Evolutionary conservation across 2,888 invertebrate species (phyloP).

Genomic region (Griposia aprilina): DNA sequence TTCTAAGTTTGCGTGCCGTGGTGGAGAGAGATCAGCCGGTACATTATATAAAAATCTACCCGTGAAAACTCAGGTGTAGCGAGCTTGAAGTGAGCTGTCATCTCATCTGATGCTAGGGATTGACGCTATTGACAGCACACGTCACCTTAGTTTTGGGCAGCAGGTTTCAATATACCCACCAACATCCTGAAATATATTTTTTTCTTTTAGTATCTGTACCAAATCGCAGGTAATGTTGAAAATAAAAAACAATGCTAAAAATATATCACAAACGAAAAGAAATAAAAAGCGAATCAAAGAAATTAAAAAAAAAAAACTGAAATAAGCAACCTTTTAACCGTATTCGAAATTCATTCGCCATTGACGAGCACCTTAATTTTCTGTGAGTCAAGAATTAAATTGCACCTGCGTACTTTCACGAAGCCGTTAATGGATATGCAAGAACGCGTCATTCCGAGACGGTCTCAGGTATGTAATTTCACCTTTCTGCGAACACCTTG

Average conservation of each 20-base stretch:
- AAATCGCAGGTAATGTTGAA: too few relatives aligned
- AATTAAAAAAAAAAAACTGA: too few relatives aligned
- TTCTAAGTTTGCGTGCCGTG: too few relatives aligned
- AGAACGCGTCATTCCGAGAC: slow-evolving; percentile 29
- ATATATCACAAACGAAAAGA: too few relatives aligned
- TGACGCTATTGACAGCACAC: not conserved
- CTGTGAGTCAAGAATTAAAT: not conserved
- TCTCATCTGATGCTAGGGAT: not conserved
- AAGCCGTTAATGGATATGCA: slow-evolving; percentile 18
- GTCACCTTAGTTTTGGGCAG: not conserved
- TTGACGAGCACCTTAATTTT: not conserved
- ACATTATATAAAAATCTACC: not conserved
- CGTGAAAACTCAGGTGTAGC: not conserved
- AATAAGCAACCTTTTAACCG: too few relatives aligned
- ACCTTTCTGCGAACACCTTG: slow-evolving; percentile 33
- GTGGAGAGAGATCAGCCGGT: too few relatives aligned
- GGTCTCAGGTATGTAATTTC: slow-evolving; percentile 42
- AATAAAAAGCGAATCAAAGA: too few relatives aligned
- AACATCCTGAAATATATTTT: too few relatives aligned
- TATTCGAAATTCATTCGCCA: not conserved
- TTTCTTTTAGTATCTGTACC: too few relatives aligned
- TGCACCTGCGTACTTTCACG: slow-evolving; percentile 45
- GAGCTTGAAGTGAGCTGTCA: not conserved
- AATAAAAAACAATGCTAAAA: too few relatives aligned
- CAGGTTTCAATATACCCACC: not conserved